phyloP scores from a whole-genome alignment of 2,113 vertebrate species.

The Notothenia rossii region DNA sequence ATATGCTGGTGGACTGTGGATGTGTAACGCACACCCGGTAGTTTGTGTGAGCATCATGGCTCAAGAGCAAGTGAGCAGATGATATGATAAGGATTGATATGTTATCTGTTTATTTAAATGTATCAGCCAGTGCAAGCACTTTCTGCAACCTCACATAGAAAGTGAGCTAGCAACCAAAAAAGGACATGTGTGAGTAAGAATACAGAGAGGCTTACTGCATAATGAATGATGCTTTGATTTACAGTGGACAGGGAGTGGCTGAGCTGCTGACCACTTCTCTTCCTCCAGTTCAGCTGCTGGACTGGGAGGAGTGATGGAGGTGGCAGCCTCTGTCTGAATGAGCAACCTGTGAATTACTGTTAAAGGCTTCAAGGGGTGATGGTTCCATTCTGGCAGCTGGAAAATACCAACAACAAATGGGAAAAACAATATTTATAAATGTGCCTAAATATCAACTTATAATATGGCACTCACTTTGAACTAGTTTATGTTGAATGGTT shows the following conservation, averaged over 20 bases:
- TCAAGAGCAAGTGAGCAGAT: not conserved
- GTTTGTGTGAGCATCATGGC: not conserved
- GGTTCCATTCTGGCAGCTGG: not conserved
- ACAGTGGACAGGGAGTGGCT: not conserved
- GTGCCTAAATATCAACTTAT: not conserved
- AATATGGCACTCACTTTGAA: not conserved
- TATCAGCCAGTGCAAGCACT: not conserved
- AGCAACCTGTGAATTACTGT: not conserved
- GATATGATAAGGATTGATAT: not conserved
- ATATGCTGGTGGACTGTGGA: not conserved
- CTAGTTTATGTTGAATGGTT: not conserved
- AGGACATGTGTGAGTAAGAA: not conserved
- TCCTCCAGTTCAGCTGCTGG: not conserved
- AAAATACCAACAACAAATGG: not conserved
- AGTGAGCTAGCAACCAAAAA: not conserved
- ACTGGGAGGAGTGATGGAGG: not conserved
- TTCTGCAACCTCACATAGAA: not conserved
- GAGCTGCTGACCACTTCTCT: not conserved
- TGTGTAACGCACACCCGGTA: not conserved
- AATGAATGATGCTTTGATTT: not conserved
- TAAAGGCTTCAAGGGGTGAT: not conserved
- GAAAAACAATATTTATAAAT: not conserved
- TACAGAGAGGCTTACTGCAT: not conserved
- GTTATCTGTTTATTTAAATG: not conserved
- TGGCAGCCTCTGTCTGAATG: not conserved